These are phyloP conservation scores for Typhlomys cinereus DNA, from an alignment of 2,113 vertebrate genomes.

Conservation along the genomic window DNA sequence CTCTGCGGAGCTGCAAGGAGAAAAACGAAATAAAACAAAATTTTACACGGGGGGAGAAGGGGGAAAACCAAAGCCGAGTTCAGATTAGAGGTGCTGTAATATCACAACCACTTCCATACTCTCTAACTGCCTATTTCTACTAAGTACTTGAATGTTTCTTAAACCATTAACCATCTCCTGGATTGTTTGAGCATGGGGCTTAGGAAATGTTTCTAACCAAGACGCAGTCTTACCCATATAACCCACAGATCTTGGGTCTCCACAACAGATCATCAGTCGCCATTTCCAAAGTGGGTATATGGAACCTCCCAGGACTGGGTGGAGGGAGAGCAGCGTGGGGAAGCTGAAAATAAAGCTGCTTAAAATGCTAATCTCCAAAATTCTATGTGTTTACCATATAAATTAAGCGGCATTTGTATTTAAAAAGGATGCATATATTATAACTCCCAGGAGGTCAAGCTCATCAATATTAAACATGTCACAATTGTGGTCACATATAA, in stretches of 20 bases:
- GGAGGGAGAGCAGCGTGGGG: background rate
- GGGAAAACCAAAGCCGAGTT: background rate
- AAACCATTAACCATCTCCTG: constrained; percentile 53
- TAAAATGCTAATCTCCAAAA: constrained; percentile 77
- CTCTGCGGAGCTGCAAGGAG: constrained; percentile 7
- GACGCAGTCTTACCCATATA: constrained; percentile 9
- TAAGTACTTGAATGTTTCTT: constrained; percentile 45
- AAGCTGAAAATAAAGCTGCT: constrained; percentile 58
- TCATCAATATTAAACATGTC: constrained; percentile 86
- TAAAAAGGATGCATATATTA: constrained; percentile 74
- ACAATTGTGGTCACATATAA: constrained; percentile 72
- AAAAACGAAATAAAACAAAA: background rate
- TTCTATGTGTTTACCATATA: constrained; percentile 58
- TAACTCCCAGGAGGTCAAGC: constrained; percentile 79
- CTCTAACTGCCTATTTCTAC: background rate
- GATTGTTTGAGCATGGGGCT: constrained; percentile 40
- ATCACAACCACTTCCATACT: background rate
- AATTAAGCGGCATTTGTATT: constrained; percentile 82
- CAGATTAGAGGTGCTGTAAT: background rate
- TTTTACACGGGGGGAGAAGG: background rate
- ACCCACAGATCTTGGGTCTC: constrained; percentile 21
- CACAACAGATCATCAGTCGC: background rate
- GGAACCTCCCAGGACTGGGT: background rate
- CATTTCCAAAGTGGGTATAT: constrained; percentile 55
- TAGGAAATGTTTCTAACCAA: background rate